Evolutionary conservation across 2,797 vertebrate genomes (phyloP), one percentile per base, ranked within the genome.

Genomic region (Pteropus rufus): DNA sequence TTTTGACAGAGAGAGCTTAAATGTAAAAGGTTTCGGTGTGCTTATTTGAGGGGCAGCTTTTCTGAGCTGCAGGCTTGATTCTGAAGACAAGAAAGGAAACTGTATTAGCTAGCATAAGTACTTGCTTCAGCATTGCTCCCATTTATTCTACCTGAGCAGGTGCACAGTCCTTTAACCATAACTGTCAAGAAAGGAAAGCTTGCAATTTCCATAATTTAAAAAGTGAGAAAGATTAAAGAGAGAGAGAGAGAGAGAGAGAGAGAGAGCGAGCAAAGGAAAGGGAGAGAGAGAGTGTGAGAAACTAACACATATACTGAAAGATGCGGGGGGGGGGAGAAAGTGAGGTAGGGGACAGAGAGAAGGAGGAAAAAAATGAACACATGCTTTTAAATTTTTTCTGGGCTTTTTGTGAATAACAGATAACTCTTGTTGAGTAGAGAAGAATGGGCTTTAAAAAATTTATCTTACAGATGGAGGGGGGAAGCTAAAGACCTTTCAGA

Each of bases 91-190:
- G 34, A 93, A 93, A 77, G 36, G 64, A 89, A 83, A 70, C 44
- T 21, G 3, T 11, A 12, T 85, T 92, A 29, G 52, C 96, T 91
- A 92, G 82, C 91, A 93, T 90, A 95, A 95, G 77, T 14, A 75
- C 76, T 84, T 77, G 62, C 91, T 92, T 96, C 91, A 89, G 84
- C 86, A 80, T 69, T 89, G 95, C 65, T 62, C 44, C 72, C 36
- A 81, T 84, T 93, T 95, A 91, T 79, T 93, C 89, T 89, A 96
- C 97, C 97, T 97, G 94, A 91, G 64, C 97, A 97, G 93, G 95
- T 97, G 96, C 93, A 84, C 54, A 77, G 92, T 54, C 62, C 64
- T 94, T 91, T 96, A 69, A 94, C 93, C 80, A 69, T 19, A 89
- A 80, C 82, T 86, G 11, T 93, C 85, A 96, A 91, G 79, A 84